Evolutionary conservation across 1,140 invertebrate genomes (phyloP), one percentile per base, ranked within the genome.

Genomic region (Drosophila malerkotliana): DNA sequence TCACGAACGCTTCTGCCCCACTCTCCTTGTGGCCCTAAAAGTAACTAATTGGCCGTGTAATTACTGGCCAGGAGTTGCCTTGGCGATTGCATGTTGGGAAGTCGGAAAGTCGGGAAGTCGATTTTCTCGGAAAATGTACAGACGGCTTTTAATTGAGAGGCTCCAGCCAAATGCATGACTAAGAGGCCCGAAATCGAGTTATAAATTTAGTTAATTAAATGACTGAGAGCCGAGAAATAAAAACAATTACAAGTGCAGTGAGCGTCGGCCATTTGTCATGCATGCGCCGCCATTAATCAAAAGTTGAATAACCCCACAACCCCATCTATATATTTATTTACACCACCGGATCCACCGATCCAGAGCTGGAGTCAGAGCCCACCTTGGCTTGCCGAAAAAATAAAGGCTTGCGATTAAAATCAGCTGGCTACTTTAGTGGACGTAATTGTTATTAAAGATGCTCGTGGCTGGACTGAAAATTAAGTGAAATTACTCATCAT

Each of bases 271-370:
- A 82, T 85, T 85, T 87, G 69, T 87, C 83, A 87, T 72, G 82
- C 67, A 78, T 68, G 71, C 55, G 82, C 78, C 77, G 66, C 63
- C 51, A 85, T 85, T 85, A 85, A 85, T 85, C 82, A 85, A 88
- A 87, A 82, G 82, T 87, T 85, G 82, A 85, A 87, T 66, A 80
- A 82, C 67, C 48, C 24, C 10, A n/a, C 26, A 4, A 28, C 32
- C 32, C 30, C 15, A 7, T 30, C 9, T 10, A 6, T 18, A 47
- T 44, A 44, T 44, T 44, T 4, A 44, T 44, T 15, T 18, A 18
- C 41, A 18, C 15, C n/a, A 12, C n/a, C 15, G 15, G 15, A 45
- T 15, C 41, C 15, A n/a, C 6, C 8, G 8, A 32, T 32, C 8
- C 32, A 8, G 32, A 32, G 32, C 32, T 15, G 15, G 15, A 8